phyloP scores from a whole-genome alignment of 2,113 vertebrate species.

The Engystomops pustulosus region DNA sequence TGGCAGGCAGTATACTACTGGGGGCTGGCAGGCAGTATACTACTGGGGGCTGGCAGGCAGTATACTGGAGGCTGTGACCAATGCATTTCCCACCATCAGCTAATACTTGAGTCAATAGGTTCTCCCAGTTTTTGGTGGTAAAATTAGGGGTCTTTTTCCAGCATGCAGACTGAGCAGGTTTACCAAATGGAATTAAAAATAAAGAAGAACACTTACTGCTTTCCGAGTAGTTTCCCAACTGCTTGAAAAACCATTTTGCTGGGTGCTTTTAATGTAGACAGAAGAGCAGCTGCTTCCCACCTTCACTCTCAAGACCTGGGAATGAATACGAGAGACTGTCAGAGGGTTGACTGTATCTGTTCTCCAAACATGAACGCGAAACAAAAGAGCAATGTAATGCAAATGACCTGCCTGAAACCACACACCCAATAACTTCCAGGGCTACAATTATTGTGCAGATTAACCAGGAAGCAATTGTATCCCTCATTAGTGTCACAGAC shows the following conservation, averaged over 20 bases:
- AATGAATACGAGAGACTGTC: not conserved
- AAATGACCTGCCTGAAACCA: conserved; percentile 14
- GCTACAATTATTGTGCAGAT: conserved; percentile 19
- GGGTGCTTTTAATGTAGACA: not conserved
- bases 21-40: too few species aligned
- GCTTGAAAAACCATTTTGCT: conserved; percentile 60
- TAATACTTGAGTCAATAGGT: too few species aligned
- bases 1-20: too few species aligned
- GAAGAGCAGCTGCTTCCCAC: not conserved
- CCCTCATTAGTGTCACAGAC: not conserved
- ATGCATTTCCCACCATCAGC: too few species aligned
- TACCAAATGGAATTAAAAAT: not conserved
- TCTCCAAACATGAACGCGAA: not conserved
- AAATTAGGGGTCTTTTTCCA: too few species aligned
- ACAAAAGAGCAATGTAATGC: conserved; percentile 30
- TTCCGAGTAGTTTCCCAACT: conserved; percentile 56
- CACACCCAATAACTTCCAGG: not conserved
- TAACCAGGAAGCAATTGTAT: not conserved
- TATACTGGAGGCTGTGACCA: too few species aligned
- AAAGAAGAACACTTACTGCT: conserved; percentile 48
- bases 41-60: too few species aligned
- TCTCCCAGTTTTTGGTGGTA: too few species aligned
- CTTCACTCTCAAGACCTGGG: conserved; percentile 5
- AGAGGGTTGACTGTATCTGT: not conserved
- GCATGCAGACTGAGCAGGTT: not conserved